Evolutionary conservation across 2,888 invertebrate species (phyloP), one percentile per base, ranked within the genome.

Genomic region (Agrotis exclamationis): DNA sequence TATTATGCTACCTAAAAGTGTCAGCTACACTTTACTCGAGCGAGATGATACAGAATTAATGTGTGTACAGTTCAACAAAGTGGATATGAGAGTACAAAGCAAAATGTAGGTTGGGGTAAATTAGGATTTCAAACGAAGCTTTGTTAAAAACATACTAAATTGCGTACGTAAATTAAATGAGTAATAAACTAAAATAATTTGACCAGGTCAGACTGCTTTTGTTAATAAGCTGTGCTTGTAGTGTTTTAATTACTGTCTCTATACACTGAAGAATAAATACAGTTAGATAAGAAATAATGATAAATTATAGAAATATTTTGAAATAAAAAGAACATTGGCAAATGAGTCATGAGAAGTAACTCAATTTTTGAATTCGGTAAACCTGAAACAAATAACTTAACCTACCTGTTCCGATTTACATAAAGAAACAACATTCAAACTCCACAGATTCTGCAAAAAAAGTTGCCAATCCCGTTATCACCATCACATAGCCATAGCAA

Each of bases 1-100:
- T 88, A 88, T 88, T 88, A 88, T 83, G 81, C 85, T 83, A 82
- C 78, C 84, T 82, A 70, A 81, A 87, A 77, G 66, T 84, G 84
- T 84, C 79, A 63, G 57, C 79, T 72, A 68, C 75, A 79, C 60
- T 79, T 81, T 80, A 79, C 50, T 69, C 47, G 22, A 58, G 60
- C 69, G 74, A 62, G 60, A 80, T 66, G 79, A 70, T 79, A 76
- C 72, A 59, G 63, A 79, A 74, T 65, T 80, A 79, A 82, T 81
- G 74, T 70, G 65, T 66, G 50, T 51, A 54, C 39, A 47, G 2
- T 59, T 60, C 67, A 54, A 65, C 47, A 50, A 44, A 54, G 24
- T 47, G 54, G 50, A 44, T 67, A 24, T 45, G 6, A 44, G 20
- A 28, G 20, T 16, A 50, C 44, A 48, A 56, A 28, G 13, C 2